A percentile compares a stretch with the other conserved stretches of the same genome.
These are phyloP conservation scores for Alosa alosa DNA, from an alignment of 2,113 vertebrate species.

Conservation along the genomic window DNA sequence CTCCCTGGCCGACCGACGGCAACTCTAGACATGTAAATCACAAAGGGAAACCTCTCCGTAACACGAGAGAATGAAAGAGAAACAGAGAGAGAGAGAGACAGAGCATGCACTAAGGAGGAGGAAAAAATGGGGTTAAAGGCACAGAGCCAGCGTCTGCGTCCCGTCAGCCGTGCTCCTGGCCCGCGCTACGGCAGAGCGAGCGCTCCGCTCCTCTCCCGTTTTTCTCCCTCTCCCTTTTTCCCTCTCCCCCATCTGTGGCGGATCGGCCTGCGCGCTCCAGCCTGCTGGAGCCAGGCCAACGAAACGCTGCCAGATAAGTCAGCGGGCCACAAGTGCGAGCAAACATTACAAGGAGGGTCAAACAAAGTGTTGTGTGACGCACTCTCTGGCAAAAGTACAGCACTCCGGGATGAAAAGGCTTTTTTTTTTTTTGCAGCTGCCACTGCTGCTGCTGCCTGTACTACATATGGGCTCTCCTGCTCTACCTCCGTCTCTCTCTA, in stretches of 20 bases:
- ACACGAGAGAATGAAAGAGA: background rate
- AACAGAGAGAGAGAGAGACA: background rate
- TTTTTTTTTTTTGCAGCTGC: background rate
- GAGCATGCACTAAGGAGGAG: background rate
- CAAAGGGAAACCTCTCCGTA: background rate
- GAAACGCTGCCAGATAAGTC: conserved; percentile 57
- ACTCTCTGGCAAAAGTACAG: conserved; percentile 44
- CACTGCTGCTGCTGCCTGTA: background rate
- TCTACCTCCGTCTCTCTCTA: background rate
- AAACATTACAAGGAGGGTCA: conserved; percentile 57
- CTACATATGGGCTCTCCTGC: background rate
- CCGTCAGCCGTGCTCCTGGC: background rate
- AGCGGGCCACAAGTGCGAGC: conserved; percentile 51
- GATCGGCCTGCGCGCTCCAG: conserved; percentile 38
- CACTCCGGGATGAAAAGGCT: conserved; percentile 23
- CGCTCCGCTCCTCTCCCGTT: background rate
- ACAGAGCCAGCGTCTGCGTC: background rate
- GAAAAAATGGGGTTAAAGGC: background rate
- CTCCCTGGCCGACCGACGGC: background rate
- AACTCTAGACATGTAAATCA: background rate
- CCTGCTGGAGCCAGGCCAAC: conserved; percentile 62
- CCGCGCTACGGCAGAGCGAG: background rate
- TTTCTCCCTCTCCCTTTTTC: conserved; percentile 31
- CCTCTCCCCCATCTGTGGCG: conserved; percentile 35
- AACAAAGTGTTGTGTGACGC: conserved; percentile 56